Conservation (phyloP, 2,888 invertebrate genomes). For the Anticlea derivata region DNA sequence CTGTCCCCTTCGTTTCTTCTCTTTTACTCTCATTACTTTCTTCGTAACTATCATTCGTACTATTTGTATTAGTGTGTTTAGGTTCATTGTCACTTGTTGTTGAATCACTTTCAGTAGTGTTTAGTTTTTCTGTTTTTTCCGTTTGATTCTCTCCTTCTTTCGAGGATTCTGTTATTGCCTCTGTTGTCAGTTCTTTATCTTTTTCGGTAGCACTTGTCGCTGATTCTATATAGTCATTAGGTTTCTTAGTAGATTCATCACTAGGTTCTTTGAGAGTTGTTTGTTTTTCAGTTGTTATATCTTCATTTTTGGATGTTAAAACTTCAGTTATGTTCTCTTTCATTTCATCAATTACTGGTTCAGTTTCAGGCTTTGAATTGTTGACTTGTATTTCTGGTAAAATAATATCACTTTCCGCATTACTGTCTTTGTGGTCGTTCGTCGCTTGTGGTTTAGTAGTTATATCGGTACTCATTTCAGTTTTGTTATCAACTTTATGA, state of each 20-base stretch:
- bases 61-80: too few relatives aligned
- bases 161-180: background rate
- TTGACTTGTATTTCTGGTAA: background rate
- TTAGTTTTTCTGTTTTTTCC: too few relatives aligned
- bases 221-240: background rate
- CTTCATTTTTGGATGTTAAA: background rate
- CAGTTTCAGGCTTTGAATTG: constrained; percentile 2
- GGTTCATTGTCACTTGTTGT: too few relatives aligned
- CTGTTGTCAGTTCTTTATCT: constrained; percentile 2
- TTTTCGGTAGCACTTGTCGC: constrained; percentile 4
- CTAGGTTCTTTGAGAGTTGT: background rate
- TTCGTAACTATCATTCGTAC: background rate
- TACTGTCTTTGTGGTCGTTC: background rate
- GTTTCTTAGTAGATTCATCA: constrained; percentile 12
- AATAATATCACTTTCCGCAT: background rate
- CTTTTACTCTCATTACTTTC: background rate
- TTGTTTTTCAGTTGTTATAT: background rate
- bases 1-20: background rate
- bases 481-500: constrained; percentile 3
- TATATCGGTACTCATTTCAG: background rate
- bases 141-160: background rate
- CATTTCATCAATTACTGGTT: constrained; percentile 4
- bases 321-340: constrained; percentile 4
- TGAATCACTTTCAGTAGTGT: too few relatives aligned
- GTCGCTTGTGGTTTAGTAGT: background rate